Conservation (phyloP, 1,140 invertebrate species). For the Cydia splendana region DNA sequence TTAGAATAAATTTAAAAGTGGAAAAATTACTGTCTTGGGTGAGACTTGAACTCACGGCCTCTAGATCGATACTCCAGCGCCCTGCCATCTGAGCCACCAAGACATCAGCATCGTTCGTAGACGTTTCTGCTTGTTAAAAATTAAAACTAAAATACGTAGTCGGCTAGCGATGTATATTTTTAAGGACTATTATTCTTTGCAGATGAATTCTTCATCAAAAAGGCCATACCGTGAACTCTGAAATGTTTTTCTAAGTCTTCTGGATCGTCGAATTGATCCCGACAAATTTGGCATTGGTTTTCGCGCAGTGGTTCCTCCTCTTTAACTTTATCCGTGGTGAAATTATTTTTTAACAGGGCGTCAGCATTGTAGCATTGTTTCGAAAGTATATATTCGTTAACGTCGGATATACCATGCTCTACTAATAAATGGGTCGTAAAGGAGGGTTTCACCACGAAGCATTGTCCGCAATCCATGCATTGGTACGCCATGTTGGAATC, state of each 20-base stretch:
- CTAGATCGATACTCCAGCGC: too few species aligned
- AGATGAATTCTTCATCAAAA: constrained; percentile 77
- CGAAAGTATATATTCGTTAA: constrained; percentile 79
- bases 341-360: constrained; percentile 72
- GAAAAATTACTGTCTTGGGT: too few species aligned
- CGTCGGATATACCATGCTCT: constrained; percentile 81
- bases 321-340: constrained; percentile 52
- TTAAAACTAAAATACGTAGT: constrained; percentile 26
- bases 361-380: constrained; percentile 81
- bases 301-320: constrained; percentile 73
- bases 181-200: constrained; percentile 41
- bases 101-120: too few species aligned
- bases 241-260: constrained; percentile 82
- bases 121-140: too few species aligned
- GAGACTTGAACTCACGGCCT: too few species aligned
- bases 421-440: constrained; percentile 83
- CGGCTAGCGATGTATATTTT: constrained; percentile 10
- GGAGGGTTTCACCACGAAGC: constrained; percentile 83
- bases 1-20: too few species aligned
- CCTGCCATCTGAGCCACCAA: too few species aligned
- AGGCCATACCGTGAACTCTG: constrained; percentile 85
- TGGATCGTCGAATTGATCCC: constrained; percentile 80
- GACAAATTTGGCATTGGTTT: constrained; percentile 85
- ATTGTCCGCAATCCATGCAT: constrained; percentile 85
- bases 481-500: constrained; percentile 82